Base-by-base conservation (phyloP, 2,888 invertebrate genomes). In the Mesorhabditis belari region DNA sequence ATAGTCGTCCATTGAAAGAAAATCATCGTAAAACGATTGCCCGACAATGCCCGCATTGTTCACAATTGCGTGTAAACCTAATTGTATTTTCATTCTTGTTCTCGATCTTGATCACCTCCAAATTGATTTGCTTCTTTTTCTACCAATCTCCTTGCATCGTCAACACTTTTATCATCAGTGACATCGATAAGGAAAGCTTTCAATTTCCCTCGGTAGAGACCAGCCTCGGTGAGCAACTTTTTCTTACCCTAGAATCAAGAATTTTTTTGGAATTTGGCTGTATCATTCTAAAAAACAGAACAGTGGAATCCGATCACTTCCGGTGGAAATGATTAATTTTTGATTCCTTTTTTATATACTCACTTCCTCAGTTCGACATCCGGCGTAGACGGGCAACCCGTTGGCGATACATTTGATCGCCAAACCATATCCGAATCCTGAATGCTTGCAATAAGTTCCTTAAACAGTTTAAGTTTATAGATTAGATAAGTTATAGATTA, bases 1-100 rank as follows among this genome's bases (percentile, higher is more conserved):
- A 68, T 81, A 83, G 57, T 82, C 81, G 2, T 77, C 74, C 2
- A 76, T 60, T 0, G 72, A 64, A 9, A 81, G 67, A 75, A 81
- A 81, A 63, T 83, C 82, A 28, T 77, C 73, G 1, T 73, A 73
- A 19, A 80, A 77, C 6, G 75, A 63, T 12, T 71, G 65, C 19
- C 77, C 74, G 3, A 70, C 72, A 28, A 77, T 73, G 58, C 80
- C 80, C 3, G 80, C 80, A 55, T 80, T 80, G 64, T 80, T 80
- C 25, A 80, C 77, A 12, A 80, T 57, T 5, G 70, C 77, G 60
- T 77, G 70, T 17, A 80, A 67, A 21, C 79, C 76, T 70, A 17
- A 5, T 35, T 17, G 35, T 6, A 35, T 12, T 35, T 35, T 35
- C 35, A 35, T 35, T 12, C 17, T 17, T 6, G 24, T 25, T 5